Base-by-base conservation (phyloP, 2,888 invertebrate species). In the Phytoseiulus persimilis region DNA sequence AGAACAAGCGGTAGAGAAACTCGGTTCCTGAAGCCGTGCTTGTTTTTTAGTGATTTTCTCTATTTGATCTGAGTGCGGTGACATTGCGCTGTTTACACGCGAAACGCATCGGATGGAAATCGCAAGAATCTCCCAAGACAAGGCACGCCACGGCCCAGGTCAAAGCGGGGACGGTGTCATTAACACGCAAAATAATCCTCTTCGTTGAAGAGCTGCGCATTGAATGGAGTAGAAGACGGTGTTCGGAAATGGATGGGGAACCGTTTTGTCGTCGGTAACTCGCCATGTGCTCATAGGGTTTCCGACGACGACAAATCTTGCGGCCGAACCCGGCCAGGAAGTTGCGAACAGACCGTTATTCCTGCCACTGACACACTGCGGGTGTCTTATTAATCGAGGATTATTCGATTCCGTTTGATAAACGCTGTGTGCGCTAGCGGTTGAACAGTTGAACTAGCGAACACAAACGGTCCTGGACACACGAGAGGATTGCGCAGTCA, bases 291-390 rank as follows among this genome's bases (percentile, higher is more conserved):
- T 65, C 65, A 28, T 65, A 65, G 65, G 65, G 65, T 28, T 14
- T 65, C 2, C 65, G 65, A 65, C 18, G 65, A 65, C 65, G 18
- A 65, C 14, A 65, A n/a, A n/a, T n/a, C 28, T 65, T 28, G 23
- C 65, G 5, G 14, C 65, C 2, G 1, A 28, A 65, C 2, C 14
- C 65, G 65, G 65, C 65, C 65, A 65, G 65, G 65, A 65, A 65
- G 65, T 65, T 65, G 65, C 28, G 65, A 65, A 65, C 65, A 28
- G 28, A 23, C 65, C 65, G 65, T 65, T 65, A 65, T 65, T 65
- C 65, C 65, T 65, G 65, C 65, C 65, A 65, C 65, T 65, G 65
- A 65, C 65, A 65, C 65, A 65, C 65, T 65, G 65, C 65, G 65
- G 65, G 65, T 65, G 65, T 65, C 65, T 65, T 65, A 65, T 65